Evolutionary conservation across 2,888 invertebrate genomes (phyloP).

Genomic region (Drosophila setosimentum): DNA sequence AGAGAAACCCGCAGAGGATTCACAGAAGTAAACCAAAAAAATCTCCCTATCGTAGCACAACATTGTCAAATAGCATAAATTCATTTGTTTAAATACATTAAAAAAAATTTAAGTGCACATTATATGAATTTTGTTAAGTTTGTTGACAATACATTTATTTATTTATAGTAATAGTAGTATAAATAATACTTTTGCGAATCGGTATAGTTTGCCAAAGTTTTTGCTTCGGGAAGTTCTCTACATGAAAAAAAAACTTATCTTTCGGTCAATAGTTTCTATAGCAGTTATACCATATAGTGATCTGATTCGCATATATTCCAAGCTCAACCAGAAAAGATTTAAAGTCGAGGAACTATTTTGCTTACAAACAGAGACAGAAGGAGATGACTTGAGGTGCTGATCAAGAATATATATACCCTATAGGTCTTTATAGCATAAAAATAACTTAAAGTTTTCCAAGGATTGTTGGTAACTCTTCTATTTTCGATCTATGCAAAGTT

Average conservation of each 20-base stretch:
- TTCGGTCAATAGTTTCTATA: background rate
- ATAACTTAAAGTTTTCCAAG: background rate
- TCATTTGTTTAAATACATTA: constrained; percentile 5
- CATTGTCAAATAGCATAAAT: constrained; percentile 11
- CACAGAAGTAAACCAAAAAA: constrained; percentile 38
- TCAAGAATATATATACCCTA: background rate
- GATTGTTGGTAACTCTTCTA: background rate
- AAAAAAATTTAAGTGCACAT: background rate
- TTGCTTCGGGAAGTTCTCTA: background rate
- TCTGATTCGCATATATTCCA: background rate
- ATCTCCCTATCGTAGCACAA: constrained; percentile 8
- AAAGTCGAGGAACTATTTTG: background rate
- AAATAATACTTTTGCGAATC: background rate
- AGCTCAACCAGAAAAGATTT: background rate
- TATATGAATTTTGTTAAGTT: too few species aligned
- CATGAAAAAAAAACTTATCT: background rate
- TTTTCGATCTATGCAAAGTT: background rate
- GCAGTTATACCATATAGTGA: background rate
- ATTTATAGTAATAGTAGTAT: background rate
- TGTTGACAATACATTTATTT: background rate
- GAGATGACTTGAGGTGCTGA: background rate
- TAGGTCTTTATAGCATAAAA: background rate
- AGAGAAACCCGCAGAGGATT: constrained; percentile 31
- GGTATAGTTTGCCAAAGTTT: background rate
- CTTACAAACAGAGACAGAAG: background rate